Evolutionary conservation across 2,888 invertebrate genomes (phyloP).

Genomic region (Halictus quadricinctus): DNA sequence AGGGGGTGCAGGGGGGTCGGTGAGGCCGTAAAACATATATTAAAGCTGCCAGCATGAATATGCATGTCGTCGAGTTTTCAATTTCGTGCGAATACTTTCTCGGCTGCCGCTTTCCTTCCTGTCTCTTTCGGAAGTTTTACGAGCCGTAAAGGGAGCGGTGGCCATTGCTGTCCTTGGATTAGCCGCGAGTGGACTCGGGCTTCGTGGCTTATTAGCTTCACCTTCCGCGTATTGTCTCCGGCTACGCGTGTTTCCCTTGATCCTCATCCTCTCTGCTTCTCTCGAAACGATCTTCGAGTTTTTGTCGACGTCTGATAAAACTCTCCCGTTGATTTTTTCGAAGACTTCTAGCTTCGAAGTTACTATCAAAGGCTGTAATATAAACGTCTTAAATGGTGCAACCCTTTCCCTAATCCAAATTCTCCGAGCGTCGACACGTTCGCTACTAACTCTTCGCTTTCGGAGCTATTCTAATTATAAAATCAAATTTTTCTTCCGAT

Average conservation of each 20-base stretch:
- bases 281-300: background rate
- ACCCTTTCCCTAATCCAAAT: no score
- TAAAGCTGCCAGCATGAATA: slow-evolving; percentile 78
- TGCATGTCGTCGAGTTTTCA: slow-evolving; percentile 80
- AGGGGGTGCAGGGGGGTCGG: slow-evolving; percentile 2
- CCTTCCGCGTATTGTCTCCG: slow-evolving; percentile 44
- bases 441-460: no score
- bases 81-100: slow-evolving; percentile 80
- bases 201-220: slow-evolving; percentile 74
- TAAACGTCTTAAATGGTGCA: no score
- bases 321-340: background rate
- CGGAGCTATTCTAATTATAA: no score
- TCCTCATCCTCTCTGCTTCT: background rate
- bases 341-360: no score
- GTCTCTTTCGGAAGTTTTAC: slow-evolving; percentile 77
- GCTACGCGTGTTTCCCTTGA: background rate
- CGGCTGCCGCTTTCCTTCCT: slow-evolving; percentile 45
- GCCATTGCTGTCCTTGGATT: slow-evolving; percentile 60
- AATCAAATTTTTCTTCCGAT: no score
- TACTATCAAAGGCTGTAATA: no score
- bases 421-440: no score
- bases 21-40: slow-evolving; percentile 78
- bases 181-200: slow-evolving; percentile 47
- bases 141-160: slow-evolving; percentile 76
- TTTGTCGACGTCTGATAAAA: background rate